Conservation (phyloP, 2,888 invertebrate species). For the Archips crataeganus region DNA sequence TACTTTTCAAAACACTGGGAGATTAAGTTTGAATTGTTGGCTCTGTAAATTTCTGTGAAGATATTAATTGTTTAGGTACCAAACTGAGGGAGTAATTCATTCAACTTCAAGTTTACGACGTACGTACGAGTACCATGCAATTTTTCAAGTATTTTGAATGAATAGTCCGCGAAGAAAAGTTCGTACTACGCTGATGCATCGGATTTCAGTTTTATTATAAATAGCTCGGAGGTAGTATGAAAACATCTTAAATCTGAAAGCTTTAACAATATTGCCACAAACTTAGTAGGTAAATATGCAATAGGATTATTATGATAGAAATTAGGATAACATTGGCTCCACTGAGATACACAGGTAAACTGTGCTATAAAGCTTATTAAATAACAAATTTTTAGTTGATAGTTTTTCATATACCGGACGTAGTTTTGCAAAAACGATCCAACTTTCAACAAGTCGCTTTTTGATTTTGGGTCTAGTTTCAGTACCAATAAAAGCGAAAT, state of each 20-base stretch:
- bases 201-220: constrained; percentile 21
- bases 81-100: not conserved
- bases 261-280: not conserved
- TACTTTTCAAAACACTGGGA: constrained; percentile 7
- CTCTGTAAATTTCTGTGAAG: not conserved
- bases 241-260: not conserved
- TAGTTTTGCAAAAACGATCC: no score
- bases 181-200: not conserved
- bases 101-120: not conserved
- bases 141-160: constrained; percentile 3
- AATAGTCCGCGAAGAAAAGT: not conserved
- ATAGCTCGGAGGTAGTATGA: not conserved
- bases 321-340: no score
- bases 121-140: not conserved
- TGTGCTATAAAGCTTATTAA: no score
- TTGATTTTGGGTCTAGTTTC: no score
- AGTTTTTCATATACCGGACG: no score
- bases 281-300: not conserved
- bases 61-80: not conserved
- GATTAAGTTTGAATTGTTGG: constrained; percentile 9
- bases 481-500: no score
- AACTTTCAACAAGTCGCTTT: no score
- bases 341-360: no score
- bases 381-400: no score
- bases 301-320: not conserved